Conservation (phyloP, 2,888 invertebrate species). For the Blastobasis lacticolella region DNA sequence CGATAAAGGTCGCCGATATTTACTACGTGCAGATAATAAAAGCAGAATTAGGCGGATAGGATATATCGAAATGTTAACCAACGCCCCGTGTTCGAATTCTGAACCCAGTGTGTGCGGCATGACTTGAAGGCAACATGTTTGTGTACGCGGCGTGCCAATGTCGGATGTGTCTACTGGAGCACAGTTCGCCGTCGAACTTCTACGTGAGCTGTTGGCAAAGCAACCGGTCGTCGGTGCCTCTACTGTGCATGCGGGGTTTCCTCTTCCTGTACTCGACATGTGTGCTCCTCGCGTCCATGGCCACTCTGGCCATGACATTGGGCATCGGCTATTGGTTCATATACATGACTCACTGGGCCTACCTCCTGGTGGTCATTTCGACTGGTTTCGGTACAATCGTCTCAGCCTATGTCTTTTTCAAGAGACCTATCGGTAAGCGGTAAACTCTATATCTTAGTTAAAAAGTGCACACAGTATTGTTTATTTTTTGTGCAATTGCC, state of each 20-base stretch:
- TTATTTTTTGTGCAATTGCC: too few relatives aligned
- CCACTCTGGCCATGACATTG: slow-evolving; percentile 30
- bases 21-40: too few relatives aligned
- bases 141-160: slow-evolving; percentile 24
- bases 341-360: slow-evolving; percentile 64
- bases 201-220: slow-evolving; percentile 54
- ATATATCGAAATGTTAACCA: too few relatives aligned
- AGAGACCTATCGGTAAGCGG: slow-evolving; percentile 41
- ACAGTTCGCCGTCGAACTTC: slow-evolving; percentile 42
- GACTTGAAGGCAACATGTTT: slow-evolving; percentile 19
- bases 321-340: slow-evolving; percentile 54
- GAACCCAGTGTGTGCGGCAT: neutral
- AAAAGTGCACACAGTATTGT: too few relatives aligned
- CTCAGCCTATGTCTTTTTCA: slow-evolving; percentile 40
- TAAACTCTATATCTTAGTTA: neutral
- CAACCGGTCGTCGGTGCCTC: slow-evolving; percentile 38
- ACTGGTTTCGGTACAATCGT: slow-evolving; percentile 40
- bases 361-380: slow-evolving; percentile 40
- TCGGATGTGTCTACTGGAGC: slow-evolving; percentile 39
- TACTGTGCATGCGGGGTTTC: slow-evolving; percentile 33
- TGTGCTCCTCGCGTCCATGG: slow-evolving; percentile 33
- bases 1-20: too few relatives aligned
- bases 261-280: slow-evolving; percentile 41
- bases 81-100: too few relatives aligned
- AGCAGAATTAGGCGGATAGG: too few relatives aligned